Evolutionary conservation across 2,888 invertebrate genomes (phyloP), one percentile per base, ranked within the genome.

Genomic region (Papilio elwesi): DNA sequence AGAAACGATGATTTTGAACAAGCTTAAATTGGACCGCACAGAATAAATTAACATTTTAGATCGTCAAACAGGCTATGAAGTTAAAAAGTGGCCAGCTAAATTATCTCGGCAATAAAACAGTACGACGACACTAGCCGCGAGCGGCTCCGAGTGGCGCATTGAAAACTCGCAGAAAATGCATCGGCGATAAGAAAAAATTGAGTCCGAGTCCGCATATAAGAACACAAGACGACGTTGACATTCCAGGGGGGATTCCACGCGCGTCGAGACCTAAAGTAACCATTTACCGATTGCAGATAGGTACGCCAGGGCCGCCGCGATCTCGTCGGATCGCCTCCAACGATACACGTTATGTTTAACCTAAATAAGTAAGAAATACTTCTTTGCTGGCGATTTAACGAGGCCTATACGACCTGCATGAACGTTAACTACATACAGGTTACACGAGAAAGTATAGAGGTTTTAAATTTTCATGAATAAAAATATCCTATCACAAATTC

Each of bases 151-250:
- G 85, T 83, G 81, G 85, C 85, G 87, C 88, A 88, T 90, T 90
- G 90, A 88, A 92, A 92, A 89, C 90, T 88, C 86, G 93, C 91
- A 92, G 91, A 93, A 93, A 92, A 93, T 93, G 91, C 90, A 90
- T 88, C 83, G 87, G 83, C 87, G 93, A 93, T 93, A 93, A 93
- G 91, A 93, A 93, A 93, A 93, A 93, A 93, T 87, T 91, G 90
- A 90, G 91, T 87, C 85, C 91, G 88, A 83, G 78, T 85, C 86
- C 89, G 82, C 91, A 88, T 90, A 90, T 91, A 92, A 90, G 92
- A 92, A 88, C 89, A 86, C 87, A 90, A 89, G 88, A 85, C 90
- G 88, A 87, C 87, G 91, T 91, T 87, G 90, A 86, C 93, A 93
- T 93, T 92, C 93, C 92, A 85, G 80, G 84, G 85, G 85, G 87